Evolutionary conservation across 2,797 vertebrate genomes (phyloP), one percentile per base, ranked within the genome.

Genomic region (Muraenolepis orangiensis): DNA sequence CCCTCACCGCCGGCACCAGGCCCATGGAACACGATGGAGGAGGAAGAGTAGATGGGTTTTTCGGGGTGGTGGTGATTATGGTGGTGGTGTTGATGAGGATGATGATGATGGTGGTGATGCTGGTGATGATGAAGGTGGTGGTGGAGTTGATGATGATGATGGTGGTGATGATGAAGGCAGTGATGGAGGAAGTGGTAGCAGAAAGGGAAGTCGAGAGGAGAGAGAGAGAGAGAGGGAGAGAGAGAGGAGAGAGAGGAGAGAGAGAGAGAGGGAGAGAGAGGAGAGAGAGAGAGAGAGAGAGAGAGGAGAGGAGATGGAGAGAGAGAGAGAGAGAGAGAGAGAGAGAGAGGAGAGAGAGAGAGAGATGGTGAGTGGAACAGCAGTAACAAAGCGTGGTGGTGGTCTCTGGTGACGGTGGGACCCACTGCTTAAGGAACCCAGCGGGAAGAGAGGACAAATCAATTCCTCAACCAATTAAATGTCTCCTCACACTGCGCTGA

Each of bases 371-470:
- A 6, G 46, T 20, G n/a, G 18, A 4, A 20, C 46, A 51, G 46
- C 46, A 51, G 46, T 4, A n/a, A 51, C 46, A 51, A 20, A 51
- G 46, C 20, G 18, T 51, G 12, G 57, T 5, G 36, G 34, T 14
- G 69, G 61, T 28, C 20, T 69, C 28, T 69, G 67, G 67, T 30
- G 28, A 31, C 20, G 67, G 12, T 7, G 28, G 67, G 5, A 51
- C 46, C 11, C 46, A 51, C 18, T 51, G 46, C 40, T 42, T 42
- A 16, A 16, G 66, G 10, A 14, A 16, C 23, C 40, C 16, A 20
- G 20, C 18, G 64, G 66, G 51, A 69, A 71, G 57, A 26, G 18
- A 69, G 66, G 76, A 34, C 3, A 76, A 74, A 67, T 72, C 79
- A 72, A 67, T 42, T 42, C 40, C 40, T 42, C 40, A 14, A 42